Base-by-base conservation (phyloP, 2,888 invertebrate species). In the Macrophya alboannulata region DNA sequence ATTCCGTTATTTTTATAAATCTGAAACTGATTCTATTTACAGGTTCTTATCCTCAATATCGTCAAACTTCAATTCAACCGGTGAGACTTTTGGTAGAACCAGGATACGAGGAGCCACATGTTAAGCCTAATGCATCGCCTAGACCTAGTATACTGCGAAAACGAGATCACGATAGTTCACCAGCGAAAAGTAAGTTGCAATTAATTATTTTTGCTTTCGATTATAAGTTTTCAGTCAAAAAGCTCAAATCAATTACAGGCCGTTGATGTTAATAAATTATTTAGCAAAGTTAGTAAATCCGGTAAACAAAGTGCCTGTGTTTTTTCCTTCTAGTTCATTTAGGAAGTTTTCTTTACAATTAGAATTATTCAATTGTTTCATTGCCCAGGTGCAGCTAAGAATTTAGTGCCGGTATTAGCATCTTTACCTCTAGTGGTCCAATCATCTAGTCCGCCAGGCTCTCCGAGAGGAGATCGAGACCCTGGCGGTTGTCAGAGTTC, bases 91-190 rank as follows among this genome's bases (percentile, higher is more conserved):
- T 93, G n/a, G 93, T 93, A 9, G 93, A 93, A 71, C 91, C 92
- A 55, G 86, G 87, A 25, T 93, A 92, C 55, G 93, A 93, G 71
- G 93, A 93, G 86, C 90, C 91, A 4, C 92, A 92, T 83, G 89
- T 90, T 10, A 93, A 93, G 88, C 95, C 92, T 0, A 95, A 95
- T 84, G 95, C 96, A 9, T 95, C 97, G 25, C 97, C 97, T 0
- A 94, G 98, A 87, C 98, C 98, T 0, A 97, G 97, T 90, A 97
- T 99, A 94, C 94, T 99, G 86, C 95, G 98, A 86, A 99, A 99
- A 94, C 95, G 98, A 62, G 98, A 98, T 89, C 95, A 96, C 81
- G 98, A 98, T 79, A 90, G 87, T 88, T 93, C 93, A 79, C 93
- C 93, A 10, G 90, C 90, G 5, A 93, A 93, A 91, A 90, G 93